These are phyloP conservation scores for Pedetes capensis DNA, from an alignment of 2,113 vertebrate species.

Conservation along the genomic window DNA sequence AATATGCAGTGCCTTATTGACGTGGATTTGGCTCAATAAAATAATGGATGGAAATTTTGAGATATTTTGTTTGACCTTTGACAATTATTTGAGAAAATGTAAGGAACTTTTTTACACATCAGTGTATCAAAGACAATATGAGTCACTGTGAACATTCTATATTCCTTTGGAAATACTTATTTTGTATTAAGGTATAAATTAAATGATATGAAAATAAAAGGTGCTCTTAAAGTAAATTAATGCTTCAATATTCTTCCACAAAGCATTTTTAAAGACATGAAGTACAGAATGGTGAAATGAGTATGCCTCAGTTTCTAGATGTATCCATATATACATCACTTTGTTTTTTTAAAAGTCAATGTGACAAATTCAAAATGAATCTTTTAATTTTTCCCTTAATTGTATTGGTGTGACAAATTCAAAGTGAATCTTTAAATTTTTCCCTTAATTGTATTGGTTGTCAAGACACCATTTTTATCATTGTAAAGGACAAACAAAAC, in stretches of 20 bases:
- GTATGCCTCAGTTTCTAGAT: not conserved
- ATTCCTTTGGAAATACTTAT: constrained; percentile 26
- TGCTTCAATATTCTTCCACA: not conserved
- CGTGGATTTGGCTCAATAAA: not conserved
- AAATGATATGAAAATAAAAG: not conserved
- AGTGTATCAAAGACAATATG: not conserved
- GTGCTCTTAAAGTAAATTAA: not conserved
- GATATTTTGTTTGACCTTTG: constrained; percentile 29
- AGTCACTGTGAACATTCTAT: not conserved
- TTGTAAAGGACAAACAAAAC: not conserved
- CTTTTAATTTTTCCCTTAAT: not conserved
- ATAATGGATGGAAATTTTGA: not conserved
- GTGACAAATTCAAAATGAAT: not conserved
- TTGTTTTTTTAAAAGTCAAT: not conserved
- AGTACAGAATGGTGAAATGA: not conserved
- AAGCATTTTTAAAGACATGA: not conserved
- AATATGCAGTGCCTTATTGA: not conserved
- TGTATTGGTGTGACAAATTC: not conserved
- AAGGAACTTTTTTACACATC: not conserved
- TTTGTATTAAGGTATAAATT: not conserved
- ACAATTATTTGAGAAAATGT: not conserved
- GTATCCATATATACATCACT: not conserved
- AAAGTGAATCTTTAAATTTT: not conserved
- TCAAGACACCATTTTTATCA: not conserved
- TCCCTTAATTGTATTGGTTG: not conserved